Percentiles rank a stretch among this genome's conserved stretches.
phyloP scores from a whole-genome alignment of 2,797 vertebrate species.

The Sphenopsis melanotis region DNA sequence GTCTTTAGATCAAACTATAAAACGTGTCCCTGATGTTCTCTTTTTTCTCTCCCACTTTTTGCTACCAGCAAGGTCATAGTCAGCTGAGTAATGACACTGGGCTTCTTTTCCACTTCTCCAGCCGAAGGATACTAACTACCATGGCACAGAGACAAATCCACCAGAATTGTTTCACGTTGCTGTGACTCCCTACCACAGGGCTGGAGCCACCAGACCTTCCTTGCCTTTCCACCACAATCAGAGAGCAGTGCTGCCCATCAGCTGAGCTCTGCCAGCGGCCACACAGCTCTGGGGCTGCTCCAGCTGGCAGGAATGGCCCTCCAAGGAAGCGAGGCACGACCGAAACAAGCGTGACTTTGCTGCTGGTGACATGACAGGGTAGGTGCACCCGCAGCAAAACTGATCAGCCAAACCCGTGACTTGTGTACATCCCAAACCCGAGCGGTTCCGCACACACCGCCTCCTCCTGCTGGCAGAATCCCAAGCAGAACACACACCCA shows the following conservation, averaged over 20 bases:
- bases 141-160: accelerated
- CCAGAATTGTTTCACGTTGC: accelerated
- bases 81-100: not conserved
- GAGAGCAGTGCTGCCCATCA: not conserved
- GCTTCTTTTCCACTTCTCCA: not conserved
- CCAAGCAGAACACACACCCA: not conserved
- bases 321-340: accelerated
- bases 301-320: accelerated
- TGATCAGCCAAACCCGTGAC: not conserved
- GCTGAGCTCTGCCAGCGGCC: not conserved
- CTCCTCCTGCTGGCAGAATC: accelerated
- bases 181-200: not conserved
- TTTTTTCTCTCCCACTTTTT: not conserved
- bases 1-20: not conserved
- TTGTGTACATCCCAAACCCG: accelerated
- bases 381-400: accelerated
- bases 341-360: accelerated
- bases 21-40: not conserved
- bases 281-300: not conserved
- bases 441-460: not conserved
- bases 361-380: accelerated
- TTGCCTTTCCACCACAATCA: not conserved
- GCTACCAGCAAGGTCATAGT: not conserved
- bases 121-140: accelerated
- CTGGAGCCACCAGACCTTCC: not conserved